Percentiles rank a stretch among this genome's conserved stretches.
Evolutionary conservation across 2,113 vertebrate genomes (phyloP).

Genomic region (Apodemus speciosus): DNA sequence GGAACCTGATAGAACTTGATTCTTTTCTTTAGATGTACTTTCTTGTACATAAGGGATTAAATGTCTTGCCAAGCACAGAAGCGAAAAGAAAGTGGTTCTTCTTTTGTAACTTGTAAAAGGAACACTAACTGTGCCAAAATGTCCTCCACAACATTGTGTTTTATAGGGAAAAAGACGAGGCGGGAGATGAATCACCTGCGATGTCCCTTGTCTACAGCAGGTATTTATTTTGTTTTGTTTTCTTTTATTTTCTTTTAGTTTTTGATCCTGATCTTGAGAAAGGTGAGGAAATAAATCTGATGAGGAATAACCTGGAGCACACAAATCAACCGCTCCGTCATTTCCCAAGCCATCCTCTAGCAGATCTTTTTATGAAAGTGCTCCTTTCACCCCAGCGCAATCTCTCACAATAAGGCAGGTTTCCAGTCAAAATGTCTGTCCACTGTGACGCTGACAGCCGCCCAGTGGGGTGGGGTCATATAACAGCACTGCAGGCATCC

Average conservation of each 20-base stretch:
- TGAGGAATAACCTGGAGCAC: neutral
- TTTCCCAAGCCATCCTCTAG: slow-evolving; percentile 43
- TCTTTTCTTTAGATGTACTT: neutral
- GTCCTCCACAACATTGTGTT: neutral
- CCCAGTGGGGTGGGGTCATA: slow-evolving; percentile 76
- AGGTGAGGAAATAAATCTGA: slow-evolving; percentile 54
- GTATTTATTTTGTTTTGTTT: neutral
- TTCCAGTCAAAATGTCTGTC: slow-evolving; percentile 76
- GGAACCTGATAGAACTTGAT: neutral
- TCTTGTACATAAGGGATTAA: neutral
- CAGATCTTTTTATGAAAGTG: slow-evolving; percentile 60
- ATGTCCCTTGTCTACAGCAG: neutral
- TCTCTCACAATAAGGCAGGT: slow-evolving; percentile 67
- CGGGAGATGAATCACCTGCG: slow-evolving; percentile 10
- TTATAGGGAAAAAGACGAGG: neutral
- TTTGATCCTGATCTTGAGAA: slow-evolving; percentile 38
- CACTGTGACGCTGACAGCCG: slow-evolving; percentile 71
- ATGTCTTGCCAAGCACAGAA: neutral
- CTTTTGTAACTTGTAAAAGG: neutral
- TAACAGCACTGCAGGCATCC: slow-evolving; percentile 75
- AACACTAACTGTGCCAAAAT: neutral
- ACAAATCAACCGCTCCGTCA: neutral
- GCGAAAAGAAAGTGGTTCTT: neutral
- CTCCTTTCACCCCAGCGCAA: slow-evolving; percentile 33
- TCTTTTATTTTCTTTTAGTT: neutral